Percentiles rank a stretch among this genome's conserved stretches.
phyloP scores from a whole-genome alignment of 2,797 vertebrate genomes.

The Gallirallus australis region DNA sequence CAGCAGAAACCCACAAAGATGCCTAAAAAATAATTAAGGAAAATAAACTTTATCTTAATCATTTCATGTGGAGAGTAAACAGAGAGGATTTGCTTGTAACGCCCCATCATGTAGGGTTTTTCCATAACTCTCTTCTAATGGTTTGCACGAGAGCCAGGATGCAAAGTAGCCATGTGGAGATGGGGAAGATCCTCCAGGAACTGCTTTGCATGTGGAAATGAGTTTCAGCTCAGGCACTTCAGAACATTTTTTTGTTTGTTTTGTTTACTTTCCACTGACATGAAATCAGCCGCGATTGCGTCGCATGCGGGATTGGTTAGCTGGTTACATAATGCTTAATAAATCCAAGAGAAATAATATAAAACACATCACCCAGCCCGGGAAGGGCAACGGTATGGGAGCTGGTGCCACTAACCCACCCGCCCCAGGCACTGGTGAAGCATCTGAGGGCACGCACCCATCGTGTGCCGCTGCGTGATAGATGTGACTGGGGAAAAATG shows the following conservation, averaged over 20 bases:
- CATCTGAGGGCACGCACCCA: not conserved
- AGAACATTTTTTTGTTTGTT: not conserved
- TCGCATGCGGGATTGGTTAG: constrained; percentile 34
- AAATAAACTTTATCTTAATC: not conserved
- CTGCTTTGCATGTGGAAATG: constrained; percentile 48
- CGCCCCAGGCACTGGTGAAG: not conserved
- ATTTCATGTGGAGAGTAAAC: not conserved
- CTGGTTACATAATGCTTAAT: constrained; percentile 57
- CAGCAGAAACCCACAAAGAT: not conserved
- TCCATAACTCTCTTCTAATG: constrained; percentile 1
- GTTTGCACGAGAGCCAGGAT: constrained; percentile 31
- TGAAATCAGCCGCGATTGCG: constrained; percentile 11
- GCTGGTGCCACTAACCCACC: not conserved
- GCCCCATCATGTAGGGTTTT: not conserved
- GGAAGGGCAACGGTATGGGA: constrained; percentile 2
- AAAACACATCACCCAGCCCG: constrained; percentile 46
- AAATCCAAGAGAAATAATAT: constrained; percentile 63
- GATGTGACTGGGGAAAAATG: not conserved
- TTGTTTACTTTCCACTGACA: constrained; percentile 66
- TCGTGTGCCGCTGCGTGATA: not conserved
- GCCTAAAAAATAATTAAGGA: not conserved
- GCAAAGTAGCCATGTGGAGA: not conserved
- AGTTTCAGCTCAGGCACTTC: constrained; percentile 54
- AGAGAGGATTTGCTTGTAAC: not conserved
- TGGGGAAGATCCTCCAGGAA: constrained; percentile 31